A percentile compares a stretch with the other conserved stretches of the same genome.
Evolutionary conservation across 1,140 invertebrate species (phyloP).

Genomic region (Chrysoperla carnea): DNA sequence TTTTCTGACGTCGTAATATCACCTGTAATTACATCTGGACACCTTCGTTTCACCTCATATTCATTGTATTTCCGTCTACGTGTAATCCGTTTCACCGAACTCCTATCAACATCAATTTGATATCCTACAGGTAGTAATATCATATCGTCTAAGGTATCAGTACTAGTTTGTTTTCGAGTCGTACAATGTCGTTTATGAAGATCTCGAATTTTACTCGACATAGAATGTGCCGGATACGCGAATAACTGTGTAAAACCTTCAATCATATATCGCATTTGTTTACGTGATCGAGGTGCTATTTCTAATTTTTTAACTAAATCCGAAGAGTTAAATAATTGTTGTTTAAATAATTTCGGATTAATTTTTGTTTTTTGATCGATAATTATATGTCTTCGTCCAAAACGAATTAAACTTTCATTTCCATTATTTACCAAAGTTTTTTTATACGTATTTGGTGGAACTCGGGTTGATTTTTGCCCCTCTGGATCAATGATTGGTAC

Average conservation of each 20-base stretch:
- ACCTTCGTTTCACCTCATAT: background rate
- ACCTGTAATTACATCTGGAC: background rate
- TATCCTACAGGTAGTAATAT: background rate
- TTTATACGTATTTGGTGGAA: background rate
- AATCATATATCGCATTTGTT: background rate
- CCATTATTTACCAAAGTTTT: background rate
- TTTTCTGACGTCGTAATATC: background rate
- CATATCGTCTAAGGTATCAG: background rate
- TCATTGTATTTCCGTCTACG: background rate
- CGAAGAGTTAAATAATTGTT: background rate
- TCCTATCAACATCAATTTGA: background rate
- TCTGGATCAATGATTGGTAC: background rate
- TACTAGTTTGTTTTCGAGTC: background rate
- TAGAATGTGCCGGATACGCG: background rate
- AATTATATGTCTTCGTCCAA: background rate
- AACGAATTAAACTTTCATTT: background rate
- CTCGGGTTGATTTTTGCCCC: background rate
- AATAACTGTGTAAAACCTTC: background rate
- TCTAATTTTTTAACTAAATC: background rate
- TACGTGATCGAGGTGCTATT: background rate
- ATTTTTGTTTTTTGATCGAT: background rate
- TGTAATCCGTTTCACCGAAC: background rate
- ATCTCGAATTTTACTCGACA: background rate
- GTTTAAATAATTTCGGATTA: background rate
- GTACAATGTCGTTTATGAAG: background rate